Percentiles rank a stretch among this genome's conserved stretches.
Evolutionary conservation across 2,797 vertebrate genomes (phyloP).

Genomic region (Paramormyrops hopkinsi): DNA sequence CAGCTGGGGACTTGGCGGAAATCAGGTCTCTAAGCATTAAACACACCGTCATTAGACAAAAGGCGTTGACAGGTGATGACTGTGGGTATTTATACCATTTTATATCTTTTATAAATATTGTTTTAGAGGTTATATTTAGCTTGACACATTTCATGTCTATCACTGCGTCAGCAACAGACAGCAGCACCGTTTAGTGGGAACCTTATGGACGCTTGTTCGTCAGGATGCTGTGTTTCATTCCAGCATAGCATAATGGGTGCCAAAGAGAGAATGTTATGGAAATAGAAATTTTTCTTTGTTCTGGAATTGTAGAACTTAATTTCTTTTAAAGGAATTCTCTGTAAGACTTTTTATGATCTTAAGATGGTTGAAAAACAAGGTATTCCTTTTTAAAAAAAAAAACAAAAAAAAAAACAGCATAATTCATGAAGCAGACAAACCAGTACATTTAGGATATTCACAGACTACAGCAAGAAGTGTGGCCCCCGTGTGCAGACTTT

Average conservation of each 20-base stretch:
- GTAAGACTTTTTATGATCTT: background rate
- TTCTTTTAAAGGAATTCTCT: background rate
- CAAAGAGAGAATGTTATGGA: background rate
- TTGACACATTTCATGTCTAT: background rate
- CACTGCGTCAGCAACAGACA: background rate
- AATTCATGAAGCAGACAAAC: background rate
- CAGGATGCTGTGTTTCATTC: background rate
- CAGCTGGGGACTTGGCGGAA: background rate
- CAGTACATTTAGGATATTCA: background rate
- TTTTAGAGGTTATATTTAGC: constrained; percentile 5
- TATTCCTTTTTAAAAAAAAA: background rate
- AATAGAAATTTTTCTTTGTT: background rate
- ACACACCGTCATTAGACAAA: constrained; percentile 1
- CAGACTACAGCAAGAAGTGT: background rate
- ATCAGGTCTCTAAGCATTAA: constrained; percentile 8
- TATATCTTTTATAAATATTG: constrained; percentile 5
- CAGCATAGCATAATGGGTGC: background rate
- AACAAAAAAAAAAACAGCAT: background rate
- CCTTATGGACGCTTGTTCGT: background rate
- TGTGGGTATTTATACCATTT: background rate
- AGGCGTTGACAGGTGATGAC: background rate
- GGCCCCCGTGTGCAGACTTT: background rate
- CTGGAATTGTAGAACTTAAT: background rate
- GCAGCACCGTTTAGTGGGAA: background rate
- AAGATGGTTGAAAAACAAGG: background rate